Evolutionary conservation across 2,888 invertebrate species (phyloP), one percentile per base, ranked within the genome.

Genomic region (Erannis defoliaria): DNA sequence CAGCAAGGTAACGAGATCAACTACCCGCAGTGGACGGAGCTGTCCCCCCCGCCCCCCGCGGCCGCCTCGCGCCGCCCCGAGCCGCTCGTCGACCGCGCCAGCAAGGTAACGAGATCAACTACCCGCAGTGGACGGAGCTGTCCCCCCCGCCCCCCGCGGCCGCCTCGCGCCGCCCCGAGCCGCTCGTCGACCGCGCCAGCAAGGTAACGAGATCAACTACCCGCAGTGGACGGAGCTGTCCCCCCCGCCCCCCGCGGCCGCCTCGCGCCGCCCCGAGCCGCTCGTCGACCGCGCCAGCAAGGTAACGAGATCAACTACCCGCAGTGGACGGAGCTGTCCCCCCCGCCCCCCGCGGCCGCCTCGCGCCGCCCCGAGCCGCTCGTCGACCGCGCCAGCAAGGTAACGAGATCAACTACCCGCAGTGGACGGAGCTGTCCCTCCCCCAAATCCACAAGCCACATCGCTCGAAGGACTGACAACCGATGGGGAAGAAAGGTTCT

Each of bases 241-340:
- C 37, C 74, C 53, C 3, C 3, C 45, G 14, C 16, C 38, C 10
- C 18, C 18, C 9, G 16, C 29, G 0, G 12, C 64, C 78, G 1
- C 71, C 53, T 31, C 75, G 40, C 48, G 61, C 45, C 80, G 77
- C 60, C 76, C 78, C 0, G 78, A 73, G n/a, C n/a, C n/a, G n/a
- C n/a, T n/a, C n/a, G n/a, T n/a, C n/a, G n/a, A n/a, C n/a, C n/a
- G n/a, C n/a, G n/a, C n/a, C n/a, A n/a, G n/a, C n/a, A n/a, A n/a
- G n/a, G n/a, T n/a, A n/a, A n/a, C 66, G 94, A 94, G 46, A 94
- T 95, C 55, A 94, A 94, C 58, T 96, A 96, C 86, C 96, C 96
- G 1, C 94, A 77, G 90, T 96, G 74, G 87, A 80, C 79, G 75
- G 94, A 87, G 70, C 81, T 75, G 83, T 88, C 60, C 37, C 74